Evolutionary conservation across 2,888 invertebrate genomes (phyloP).

Genomic region (Hirtodrosophila confusa): DNA sequence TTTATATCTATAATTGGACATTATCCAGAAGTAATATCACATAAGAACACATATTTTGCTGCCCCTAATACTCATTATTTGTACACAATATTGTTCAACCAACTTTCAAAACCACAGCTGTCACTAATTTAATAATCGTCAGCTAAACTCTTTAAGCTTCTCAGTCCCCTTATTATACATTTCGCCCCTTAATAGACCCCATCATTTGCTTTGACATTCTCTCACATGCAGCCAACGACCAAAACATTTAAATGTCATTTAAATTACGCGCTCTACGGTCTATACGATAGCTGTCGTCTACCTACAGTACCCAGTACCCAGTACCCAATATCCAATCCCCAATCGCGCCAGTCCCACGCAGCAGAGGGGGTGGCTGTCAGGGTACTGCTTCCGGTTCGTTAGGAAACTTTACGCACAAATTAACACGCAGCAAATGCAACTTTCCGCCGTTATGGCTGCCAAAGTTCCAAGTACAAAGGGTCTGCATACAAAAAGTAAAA

Average conservation of each 20-base stretch:
- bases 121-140: slow-evolving; percentile 3
- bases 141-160: slow-evolving; percentile 4
- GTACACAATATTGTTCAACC: background rate
- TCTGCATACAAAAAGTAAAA: slow-evolving; percentile 31
- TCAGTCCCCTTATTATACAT: background rate
- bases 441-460: slow-evolving; percentile 46
- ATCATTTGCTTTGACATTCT: slow-evolving; percentile 51
- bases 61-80: too few species aligned
- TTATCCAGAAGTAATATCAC: too few species aligned
- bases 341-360: background rate
- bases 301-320: slow-evolving; percentile 21
- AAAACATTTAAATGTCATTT: slow-evolving; percentile 71
- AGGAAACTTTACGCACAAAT: slow-evolving; percentile 74
- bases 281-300: slow-evolving; percentile 18
- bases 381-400: slow-evolving; percentile 67
- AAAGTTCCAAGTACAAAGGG: slow-evolving; percentile 59
- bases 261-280: slow-evolving; percentile 58
- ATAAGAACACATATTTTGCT: too few species aligned
- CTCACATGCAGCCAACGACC: slow-evolving; percentile 31
- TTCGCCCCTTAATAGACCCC: slow-evolving; percentile 24
- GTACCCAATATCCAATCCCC: background rate
- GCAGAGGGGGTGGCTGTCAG: background rate
- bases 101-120: slow-evolving; percentile 1
- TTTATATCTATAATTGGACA: too few species aligned
- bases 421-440: slow-evolving; percentile 67